A percentile compares a stretch with the other conserved stretches of the same genome.
phyloP scores from a whole-genome alignment of 2,888 invertebrate genomes.

The Thalpophila matura region DNA sequence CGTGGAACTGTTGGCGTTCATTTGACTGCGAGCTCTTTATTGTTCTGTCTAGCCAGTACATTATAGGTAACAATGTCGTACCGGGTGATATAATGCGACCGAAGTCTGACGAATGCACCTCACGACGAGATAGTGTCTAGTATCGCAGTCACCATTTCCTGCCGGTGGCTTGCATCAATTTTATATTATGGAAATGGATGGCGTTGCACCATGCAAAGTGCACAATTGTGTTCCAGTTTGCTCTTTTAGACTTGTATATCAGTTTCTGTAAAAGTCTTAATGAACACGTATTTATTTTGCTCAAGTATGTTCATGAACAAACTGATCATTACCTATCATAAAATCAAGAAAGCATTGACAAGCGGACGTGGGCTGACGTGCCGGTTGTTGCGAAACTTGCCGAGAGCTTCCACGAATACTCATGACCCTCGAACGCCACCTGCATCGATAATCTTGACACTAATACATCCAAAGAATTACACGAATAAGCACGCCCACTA shows the following conservation, averaged over 20 bases:
- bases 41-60: conserved; percentile 38
- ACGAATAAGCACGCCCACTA: conserved; percentile 51
- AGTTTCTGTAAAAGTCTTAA: conserved; percentile 3
- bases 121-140: conserved; percentile 71
- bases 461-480: conserved; percentile 69
- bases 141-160: conserved; percentile 76
- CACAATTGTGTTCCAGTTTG: conserved; percentile 61
- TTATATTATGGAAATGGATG: conserved; percentile 79
- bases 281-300: conserved; percentile 7
- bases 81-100: conserved; percentile 67
- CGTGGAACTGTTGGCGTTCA: conserved; percentile 34
- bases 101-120: conserved; percentile 67
- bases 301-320: conserved; percentile 19
- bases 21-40: conserved; percentile 44
- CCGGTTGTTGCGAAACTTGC: conserved; percentile 76
- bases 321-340: conserved; percentile 43
- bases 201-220: conserved; percentile 67
- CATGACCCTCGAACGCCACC: conserved; percentile 75
- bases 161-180: conserved; percentile 74
- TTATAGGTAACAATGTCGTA: conserved; percentile 64
- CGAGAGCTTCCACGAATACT: conserved; percentile 74
- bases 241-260: conserved; percentile 20
- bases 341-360: conserved; percentile 65
- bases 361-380: conserved; percentile 71
- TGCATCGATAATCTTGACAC: conserved; percentile 79